Percentiles rank a stretch among this genome's conserved stretches.
Conservation (phyloP, 2,888 invertebrate genomes). For the Dryomyza anilis region DNA sequence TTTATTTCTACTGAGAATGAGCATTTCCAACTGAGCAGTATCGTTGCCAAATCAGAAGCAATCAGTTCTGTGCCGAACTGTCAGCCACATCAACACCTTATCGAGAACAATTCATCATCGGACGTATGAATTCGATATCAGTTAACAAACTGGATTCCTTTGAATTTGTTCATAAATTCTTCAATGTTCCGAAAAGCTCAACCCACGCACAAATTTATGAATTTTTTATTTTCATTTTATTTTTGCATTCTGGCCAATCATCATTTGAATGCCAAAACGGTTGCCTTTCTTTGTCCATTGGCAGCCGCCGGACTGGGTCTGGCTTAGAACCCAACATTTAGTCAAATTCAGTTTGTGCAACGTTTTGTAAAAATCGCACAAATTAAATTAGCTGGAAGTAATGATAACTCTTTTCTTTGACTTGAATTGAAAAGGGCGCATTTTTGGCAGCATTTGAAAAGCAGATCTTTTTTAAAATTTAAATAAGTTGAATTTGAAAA, state of each 20-base stretch:
- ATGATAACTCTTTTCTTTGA: conserved; percentile 17
- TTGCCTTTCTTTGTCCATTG: conserved; percentile 3
- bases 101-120: background rate
- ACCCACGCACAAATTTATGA: too few relatives aligned
- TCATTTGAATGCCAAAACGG: conserved; percentile 24
- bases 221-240: background rate
- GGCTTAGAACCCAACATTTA: too few relatives aligned
- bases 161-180: background rate
- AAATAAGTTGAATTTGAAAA: too few relatives aligned
- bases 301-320: background rate
- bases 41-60: too few relatives aligned
- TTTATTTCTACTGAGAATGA: too few relatives aligned
- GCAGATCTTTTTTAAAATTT: too few relatives aligned
- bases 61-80: too few relatives aligned
- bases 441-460: conserved; percentile 13
- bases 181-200: too few relatives aligned
- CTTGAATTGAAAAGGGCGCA: background rate
- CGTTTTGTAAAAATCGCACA: conserved; percentile 19
- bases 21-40: too few relatives aligned
- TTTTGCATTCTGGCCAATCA: background rate
- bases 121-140: background rate
- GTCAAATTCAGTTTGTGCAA: conserved; percentile 19
- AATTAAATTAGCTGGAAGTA: conserved; percentile 26
- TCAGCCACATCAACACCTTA: background rate
- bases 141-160: too few relatives aligned